Base-by-base conservation (phyloP, 2,888 invertebrate species). In the Drosophila vallismaia region DNA sequence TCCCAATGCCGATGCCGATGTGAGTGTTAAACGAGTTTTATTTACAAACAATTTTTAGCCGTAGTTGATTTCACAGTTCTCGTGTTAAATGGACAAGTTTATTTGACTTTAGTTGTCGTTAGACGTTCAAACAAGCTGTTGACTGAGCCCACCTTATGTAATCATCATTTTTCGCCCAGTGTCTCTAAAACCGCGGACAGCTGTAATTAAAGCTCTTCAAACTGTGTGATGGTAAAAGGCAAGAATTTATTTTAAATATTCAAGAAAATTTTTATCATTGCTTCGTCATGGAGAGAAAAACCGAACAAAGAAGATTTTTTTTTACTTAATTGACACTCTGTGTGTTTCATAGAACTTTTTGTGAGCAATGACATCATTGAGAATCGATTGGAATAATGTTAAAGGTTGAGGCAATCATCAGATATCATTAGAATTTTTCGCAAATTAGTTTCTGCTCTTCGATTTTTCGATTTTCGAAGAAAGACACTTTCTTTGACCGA, bases 51-150 rank as follows among this genome's bases (percentile, higher is more conserved):
- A 73, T 77, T 76, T 74, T 73, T 40, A 58, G 57, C 51, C 40
- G 51, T 38, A 52, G 51, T 63, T 63, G 63, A 74, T 75, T 79
- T 71, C 79, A 83, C 81, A 83, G 80, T 86, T 83, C 86, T 83
- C 83, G 77, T 77, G 80, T 74, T 83, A 77, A 83, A 71, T 66
- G 83, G 77, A 85, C 81, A 85, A 85, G 84, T 82, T 80, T 71
- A 68, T 79, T 79, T 57, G 56, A 48, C 40, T 72, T 66, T 69
- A 60, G 57, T 73, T 51, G 14, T 24, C 36, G 38, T 31, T 68
- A 49, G 54, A 10, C 45, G 50, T 59, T 33, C 52, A 51, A 52
- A 53, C 63, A 53, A 58, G 31, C 66, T 46, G 33, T 44, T 50
- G 49, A 56, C 46, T 29, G 62, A 54, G 56, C 29, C 40, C 14